Percentiles rank a stretch among this genome's conserved stretches.
These are phyloP conservation scores for Eledone cirrhosa DNA, from an alignment of 2,888 invertebrate genomes.

Conservation along the genomic window DNA sequence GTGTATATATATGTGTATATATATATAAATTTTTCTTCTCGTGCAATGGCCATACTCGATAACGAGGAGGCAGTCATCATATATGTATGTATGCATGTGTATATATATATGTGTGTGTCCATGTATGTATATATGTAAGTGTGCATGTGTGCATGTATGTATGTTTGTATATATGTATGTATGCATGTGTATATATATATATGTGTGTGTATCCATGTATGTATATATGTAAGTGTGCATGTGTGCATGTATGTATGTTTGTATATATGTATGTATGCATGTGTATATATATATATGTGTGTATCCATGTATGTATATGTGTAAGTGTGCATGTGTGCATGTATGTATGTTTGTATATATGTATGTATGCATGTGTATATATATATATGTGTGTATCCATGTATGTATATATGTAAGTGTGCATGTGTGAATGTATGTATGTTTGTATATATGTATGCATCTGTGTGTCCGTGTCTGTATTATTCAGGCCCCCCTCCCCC, in stretches of 20 bases:
- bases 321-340: not conserved
- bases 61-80: too few relatives aligned
- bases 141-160: not conserved
- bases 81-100: too few relatives aligned
- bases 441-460: too few relatives aligned
- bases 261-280: not conserved
- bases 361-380: not conserved
- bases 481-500: too few relatives aligned
- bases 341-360: not conserved
- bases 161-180: not conserved
- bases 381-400: not conserved
- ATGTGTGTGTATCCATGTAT: not conserved
- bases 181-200: not conserved
- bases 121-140: not conserved
- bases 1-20: slow-evolving; percentile 1
- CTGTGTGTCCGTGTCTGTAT: too few relatives aligned
- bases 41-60: too few relatives aligned
- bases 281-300: not conserved
- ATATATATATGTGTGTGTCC: not conserved
- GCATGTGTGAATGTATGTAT: too few relatives aligned
- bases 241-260: not conserved
- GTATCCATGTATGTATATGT: not conserved
- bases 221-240: not conserved
- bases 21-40: too few relatives aligned
- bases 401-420: not conserved